Evolutionary conservation across 2,113 vertebrate genomes (phyloP), one percentile per base, ranked within the genome.

Genomic region (Gallinago undulata): DNA sequence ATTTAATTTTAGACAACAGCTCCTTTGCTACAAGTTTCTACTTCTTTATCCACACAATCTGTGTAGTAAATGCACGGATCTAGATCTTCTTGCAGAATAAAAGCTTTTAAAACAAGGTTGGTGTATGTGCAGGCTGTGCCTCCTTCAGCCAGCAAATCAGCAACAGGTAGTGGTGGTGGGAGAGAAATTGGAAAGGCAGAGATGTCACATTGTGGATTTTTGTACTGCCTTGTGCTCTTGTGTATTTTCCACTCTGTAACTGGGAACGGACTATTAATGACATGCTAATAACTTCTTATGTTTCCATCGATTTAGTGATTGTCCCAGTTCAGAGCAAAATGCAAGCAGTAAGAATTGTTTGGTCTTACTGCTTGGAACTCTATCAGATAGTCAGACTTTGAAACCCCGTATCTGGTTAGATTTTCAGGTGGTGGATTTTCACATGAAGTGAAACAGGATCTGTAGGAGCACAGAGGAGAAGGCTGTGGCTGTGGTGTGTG

Each of bases 191-290:
- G 35, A 79, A 75, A 19, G 35, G n/a, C 13, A 50, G 41, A 72
- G 51, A 59, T 50, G 30, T 13, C 12, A 7, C 0, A 0, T 30
- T 53, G 10, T 1, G 9, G 35, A 13, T 56, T 72, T 39, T 85
- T n/a, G 24, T 48, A 3, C 31, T 91, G 43, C 19, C 6, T 5
- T 62, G 10, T 66, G 69, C 45, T 79, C 24, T 43, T 57, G 18
- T 18, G 1, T 69, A 5, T 72, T 74, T 81, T 91, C 41, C 11
- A 7, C 19, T 53, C 30, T 60, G 39, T 62, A 41, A 9, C 31
- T 73, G 33, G 43, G 67, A 67, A 24, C 56, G 74, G 76, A 7
- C 30, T 53, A 5, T 56, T 43, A 69, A 41, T 89, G 77, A 30
- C 11, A 30, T 51, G 30, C 19, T 68, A 21, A 43, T 55, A 25